Percentiles rank a stretch among this genome's conserved stretches.
These are phyloP conservation scores for Equus przewalskii DNA, from an alignment of 2,113 vertebrate species.

Conservation along the genomic window DNA sequence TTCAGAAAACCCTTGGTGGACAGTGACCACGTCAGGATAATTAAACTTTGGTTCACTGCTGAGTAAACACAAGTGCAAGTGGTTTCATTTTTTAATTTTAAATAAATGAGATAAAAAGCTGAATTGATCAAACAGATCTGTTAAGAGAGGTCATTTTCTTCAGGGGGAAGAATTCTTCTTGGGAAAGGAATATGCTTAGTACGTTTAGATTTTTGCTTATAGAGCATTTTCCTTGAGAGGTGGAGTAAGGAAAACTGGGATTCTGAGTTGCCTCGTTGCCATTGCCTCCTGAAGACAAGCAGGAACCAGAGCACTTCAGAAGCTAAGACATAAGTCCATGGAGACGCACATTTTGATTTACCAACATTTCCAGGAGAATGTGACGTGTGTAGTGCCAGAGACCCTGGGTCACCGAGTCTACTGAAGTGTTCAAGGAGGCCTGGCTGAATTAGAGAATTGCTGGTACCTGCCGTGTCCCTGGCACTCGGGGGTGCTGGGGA, in stretches of 20 bases:
- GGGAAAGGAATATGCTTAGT: not conserved
- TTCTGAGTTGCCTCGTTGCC: not conserved
- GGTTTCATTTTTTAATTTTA: not conserved
- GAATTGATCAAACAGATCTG: not conserved
- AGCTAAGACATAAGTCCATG: not conserved
- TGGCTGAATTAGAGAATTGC: not conserved
- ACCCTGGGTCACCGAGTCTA: not conserved
- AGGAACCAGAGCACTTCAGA: slow-evolving; percentile 29
- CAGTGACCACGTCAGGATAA: not conserved
- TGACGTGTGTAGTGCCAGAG: not conserved
- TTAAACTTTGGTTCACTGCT: not conserved
- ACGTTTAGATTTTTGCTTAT: not conserved
- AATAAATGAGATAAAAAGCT: slow-evolving; percentile 17
- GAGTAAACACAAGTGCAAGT: not conserved
- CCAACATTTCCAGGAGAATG: not conserved
- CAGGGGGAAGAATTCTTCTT: not conserved
- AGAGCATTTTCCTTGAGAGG: not conserved
- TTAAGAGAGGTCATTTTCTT: not conserved
- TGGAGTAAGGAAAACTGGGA: not conserved
- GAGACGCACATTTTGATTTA: not conserved
- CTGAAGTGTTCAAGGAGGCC: not conserved
- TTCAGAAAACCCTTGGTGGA: not conserved
- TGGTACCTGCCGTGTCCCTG: not conserved
- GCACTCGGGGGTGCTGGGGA: not conserved
- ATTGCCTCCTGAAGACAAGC: not conserved